These are phyloP conservation scores for Hippasteria phrygiana DNA, from an alignment of 53 echinoderm and acorn worm genomes.

Conservation along the genomic window DNA sequence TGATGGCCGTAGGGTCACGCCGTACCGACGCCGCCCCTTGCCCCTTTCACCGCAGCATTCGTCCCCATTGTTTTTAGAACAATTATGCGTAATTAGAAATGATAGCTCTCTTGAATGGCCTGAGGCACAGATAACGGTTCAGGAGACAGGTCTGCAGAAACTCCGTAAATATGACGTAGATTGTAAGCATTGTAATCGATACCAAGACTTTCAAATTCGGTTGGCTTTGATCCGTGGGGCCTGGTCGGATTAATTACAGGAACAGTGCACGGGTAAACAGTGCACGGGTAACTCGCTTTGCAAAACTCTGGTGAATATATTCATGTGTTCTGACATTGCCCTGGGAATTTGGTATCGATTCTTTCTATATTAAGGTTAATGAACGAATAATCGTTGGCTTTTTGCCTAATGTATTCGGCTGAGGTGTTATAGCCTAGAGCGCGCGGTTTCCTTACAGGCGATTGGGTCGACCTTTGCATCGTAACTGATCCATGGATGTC, in stretches of 20 bases:
- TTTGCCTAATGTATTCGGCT: conserved; percentile 26
- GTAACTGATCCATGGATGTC: conserved; percentile 19
- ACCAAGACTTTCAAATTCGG: not conserved
- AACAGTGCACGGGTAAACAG: not conserved
- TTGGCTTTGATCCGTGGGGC: conserved; percentile 12
- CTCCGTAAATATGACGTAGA: conserved; percentile 14
- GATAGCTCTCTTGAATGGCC: conserved; percentile 34
- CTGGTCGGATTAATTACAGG: conserved; percentile 28
- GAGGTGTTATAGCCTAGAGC: not conserved
- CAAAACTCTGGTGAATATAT: conserved; percentile 34
- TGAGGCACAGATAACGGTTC: not conserved
- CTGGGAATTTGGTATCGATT: conserved; percentile 43
- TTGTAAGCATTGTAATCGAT: conserved; percentile 23
- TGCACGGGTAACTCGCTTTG: not conserved
- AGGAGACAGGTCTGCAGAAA: not conserved
- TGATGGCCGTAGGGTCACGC: conserved; percentile 31
- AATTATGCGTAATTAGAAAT: conserved; percentile 65
- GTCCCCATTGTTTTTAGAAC: conserved; percentile 58
- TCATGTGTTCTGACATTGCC: conserved; percentile 51
- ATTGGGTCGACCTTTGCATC: not conserved
- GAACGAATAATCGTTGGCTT: conserved; percentile 56
- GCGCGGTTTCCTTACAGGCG: not conserved
- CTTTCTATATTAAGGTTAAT: conserved; percentile 44
- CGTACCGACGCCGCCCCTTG: conserved; percentile 3
- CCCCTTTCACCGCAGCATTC: not conserved